Percentiles rank a stretch among this genome's conserved stretches.
Conservation (phyloP, 2,888 invertebrate species). For the Acleris literana region DNA sequence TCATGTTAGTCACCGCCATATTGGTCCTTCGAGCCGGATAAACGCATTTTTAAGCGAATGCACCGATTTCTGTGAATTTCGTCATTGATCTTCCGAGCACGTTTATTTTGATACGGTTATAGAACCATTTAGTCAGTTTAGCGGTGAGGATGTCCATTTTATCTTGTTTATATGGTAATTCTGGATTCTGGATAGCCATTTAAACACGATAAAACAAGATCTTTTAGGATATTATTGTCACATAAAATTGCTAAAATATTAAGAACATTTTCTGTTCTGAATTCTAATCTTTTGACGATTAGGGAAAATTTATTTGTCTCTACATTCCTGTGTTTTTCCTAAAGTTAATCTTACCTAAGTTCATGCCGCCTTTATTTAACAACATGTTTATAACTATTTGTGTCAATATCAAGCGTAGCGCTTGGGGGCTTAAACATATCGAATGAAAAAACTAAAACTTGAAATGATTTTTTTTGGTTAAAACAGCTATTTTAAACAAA, state of each 20-base stretch:
- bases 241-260: conserved; percentile 11
- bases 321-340: no score
- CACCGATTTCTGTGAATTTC: conserved; percentile 6
- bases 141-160: neutral
- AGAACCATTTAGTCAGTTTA: conserved; percentile 13
- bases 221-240: conserved; percentile 9
- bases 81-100: conserved; percentile 15
- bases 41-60: conserved; percentile 24
- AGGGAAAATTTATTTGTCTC: no score
- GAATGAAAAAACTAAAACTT: no score
- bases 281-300: neutral
- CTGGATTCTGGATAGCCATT: conserved; percentile 2
- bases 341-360: no score
- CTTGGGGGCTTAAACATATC: no score
- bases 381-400: no score
- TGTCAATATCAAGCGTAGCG: no score
- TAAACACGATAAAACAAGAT: conserved; percentile 4
- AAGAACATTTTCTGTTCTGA: neutral
- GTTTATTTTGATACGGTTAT: conserved; percentile 7
- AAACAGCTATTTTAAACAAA: no score
- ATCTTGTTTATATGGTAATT: conserved; percentile 7
- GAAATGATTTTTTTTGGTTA: no score
- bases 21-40: conserved; percentile 18
- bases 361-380: no score
- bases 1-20: conserved; percentile 16